Evolutionary conservation across 2,888 invertebrate genomes (phyloP).

Genomic region (Rhodophaea formosa): DNA sequence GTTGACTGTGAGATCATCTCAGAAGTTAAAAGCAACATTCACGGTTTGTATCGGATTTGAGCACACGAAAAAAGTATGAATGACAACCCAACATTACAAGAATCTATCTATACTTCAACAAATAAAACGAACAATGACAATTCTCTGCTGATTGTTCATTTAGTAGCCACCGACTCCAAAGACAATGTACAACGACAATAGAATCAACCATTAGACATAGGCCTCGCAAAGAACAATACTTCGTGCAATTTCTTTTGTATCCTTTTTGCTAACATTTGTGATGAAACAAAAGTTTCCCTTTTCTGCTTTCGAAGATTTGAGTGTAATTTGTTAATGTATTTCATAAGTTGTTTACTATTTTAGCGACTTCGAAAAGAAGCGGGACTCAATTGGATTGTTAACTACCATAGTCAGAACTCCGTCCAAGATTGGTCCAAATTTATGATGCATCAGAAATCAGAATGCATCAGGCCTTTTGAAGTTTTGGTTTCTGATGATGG

Average conservation of each 20-base stretch:
- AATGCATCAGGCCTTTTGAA: no score
- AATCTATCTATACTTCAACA: background rate
- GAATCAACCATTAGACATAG: background rate
- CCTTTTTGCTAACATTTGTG: background rate
- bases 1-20: background rate
- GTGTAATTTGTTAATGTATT: background rate
- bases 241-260: constrained; percentile 1
- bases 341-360: background rate
- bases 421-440: no score
- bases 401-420: no score
- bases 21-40: background rate
- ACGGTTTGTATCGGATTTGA: background rate
- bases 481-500: no score
- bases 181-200: constrained; percentile 12
- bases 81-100: background rate
- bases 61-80: background rate
- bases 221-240: constrained; percentile 4
- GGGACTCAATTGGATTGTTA: no score
- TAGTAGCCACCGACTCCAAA: background rate
- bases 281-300: background rate
- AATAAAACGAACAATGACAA: constrained; percentile 2
- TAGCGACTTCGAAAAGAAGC: no score
- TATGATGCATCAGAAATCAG: no score
- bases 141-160: background rate
- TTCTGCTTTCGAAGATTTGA: background rate